phyloP scores from a whole-genome alignment of 1,140 invertebrate genomes.

The Micrasema longulum region DNA sequence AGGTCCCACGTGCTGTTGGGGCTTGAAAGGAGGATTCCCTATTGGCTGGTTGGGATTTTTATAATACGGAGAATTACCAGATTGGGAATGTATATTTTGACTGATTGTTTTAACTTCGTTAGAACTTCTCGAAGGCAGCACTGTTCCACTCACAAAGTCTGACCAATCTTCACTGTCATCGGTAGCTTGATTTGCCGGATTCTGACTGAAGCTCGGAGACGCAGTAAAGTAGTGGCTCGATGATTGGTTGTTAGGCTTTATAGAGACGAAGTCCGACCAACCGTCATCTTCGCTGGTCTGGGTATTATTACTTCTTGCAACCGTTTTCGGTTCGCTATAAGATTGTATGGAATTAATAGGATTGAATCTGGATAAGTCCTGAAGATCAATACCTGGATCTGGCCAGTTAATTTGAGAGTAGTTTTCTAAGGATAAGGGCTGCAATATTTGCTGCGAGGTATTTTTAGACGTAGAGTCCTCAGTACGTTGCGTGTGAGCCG shows the following conservation, averaged over 20 bases:
- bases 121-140: slow-evolving; percentile 38
- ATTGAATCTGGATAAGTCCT: slow-evolving; percentile 72
- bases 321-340: slow-evolving; percentile 58
- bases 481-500: slow-evolving; percentile 4
- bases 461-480: slow-evolving; percentile 54
- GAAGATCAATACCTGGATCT: slow-evolving; percentile 73
- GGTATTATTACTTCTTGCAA: slow-evolving; percentile 55
- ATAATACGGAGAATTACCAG: slow-evolving; percentile 27
- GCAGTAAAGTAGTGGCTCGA: slow-evolving; percentile 24
- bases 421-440: slow-evolving; percentile 65
- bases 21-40: not conserved
- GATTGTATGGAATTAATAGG: slow-evolving; percentile 64
- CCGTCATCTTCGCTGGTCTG: slow-evolving; percentile 67
- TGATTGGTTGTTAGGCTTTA: slow-evolving; percentile 58
- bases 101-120: slow-evolving; percentile 52
- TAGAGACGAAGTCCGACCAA: slow-evolving; percentile 72
- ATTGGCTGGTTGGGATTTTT: not conserved
- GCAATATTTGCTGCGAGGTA: slow-evolving; percentile 64
- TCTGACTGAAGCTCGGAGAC: slow-evolving; percentile 10
- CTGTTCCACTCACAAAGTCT: slow-evolving; percentile 53
- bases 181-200: not conserved
- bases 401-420: slow-evolving; percentile 74
- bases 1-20: not conserved
- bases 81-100: slow-evolving; percentile 52
- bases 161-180: slow-evolving; percentile 55